Evolutionary conservation across 2,888 invertebrate species (phyloP).

Genomic region (Boloria euphrosyne): DNA sequence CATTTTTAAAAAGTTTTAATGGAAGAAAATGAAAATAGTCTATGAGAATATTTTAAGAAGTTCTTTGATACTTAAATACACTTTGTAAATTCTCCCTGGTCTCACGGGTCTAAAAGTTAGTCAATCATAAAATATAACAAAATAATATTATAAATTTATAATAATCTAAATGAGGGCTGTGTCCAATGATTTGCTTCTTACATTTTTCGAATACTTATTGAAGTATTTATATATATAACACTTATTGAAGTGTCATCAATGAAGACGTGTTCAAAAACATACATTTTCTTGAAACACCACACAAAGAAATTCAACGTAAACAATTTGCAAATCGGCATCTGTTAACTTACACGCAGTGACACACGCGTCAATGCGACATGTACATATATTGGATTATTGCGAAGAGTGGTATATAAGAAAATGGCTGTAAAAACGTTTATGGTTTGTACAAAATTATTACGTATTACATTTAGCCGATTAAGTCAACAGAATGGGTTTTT

Average conservation of each 20-base stretch:
- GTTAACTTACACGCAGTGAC: background rate
- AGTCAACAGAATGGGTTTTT: conserved; percentile 9
- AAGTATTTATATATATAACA: no score
- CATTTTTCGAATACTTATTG: background rate
- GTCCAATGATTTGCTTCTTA: no score
- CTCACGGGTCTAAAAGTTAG: no score
- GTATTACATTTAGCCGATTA: conserved; percentile 17
- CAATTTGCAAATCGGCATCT: conserved; percentile 9
- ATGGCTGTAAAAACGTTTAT: conserved; percentile 17
- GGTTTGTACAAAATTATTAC: conserved; percentile 2
- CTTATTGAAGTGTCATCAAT: background rate
- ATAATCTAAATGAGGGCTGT: no score
- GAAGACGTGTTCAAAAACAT: background rate
- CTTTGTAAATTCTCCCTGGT: no score
- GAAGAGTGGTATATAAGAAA: conserved; percentile 12
- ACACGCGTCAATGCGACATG: conserved; percentile 11
- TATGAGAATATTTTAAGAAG: no score
- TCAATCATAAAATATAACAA: no score
- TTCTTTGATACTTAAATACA: no score
- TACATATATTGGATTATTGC: conserved; percentile 16
- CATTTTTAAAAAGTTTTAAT: no score
- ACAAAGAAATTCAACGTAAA: conserved; percentile 8
- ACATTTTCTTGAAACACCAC: background rate
- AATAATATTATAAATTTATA: no score
- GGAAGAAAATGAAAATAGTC: no score